Conservation (phyloP, 1,140 invertebrate genomes). For the Zeugodacus cucurbitae region DNA sequence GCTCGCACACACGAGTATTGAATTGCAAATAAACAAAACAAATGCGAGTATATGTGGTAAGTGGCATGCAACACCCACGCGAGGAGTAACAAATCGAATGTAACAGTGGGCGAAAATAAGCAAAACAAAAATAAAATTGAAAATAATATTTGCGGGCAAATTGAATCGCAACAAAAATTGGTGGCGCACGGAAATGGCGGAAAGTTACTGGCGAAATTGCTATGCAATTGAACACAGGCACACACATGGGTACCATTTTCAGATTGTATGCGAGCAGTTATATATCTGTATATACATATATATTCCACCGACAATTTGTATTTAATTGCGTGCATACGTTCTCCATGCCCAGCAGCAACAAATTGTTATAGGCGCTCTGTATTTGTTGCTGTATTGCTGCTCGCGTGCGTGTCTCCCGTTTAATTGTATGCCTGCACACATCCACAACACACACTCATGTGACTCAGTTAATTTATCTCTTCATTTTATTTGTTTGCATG, state of each 20-base stretch:
- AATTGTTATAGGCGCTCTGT: not conserved
- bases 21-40: not conserved
- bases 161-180: not conserved
- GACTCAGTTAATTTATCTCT: not conserved
- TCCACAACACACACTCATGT: not conserved
- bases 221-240: not conserved
- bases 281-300: not conserved
- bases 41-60: too few species aligned
- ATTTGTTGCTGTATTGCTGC: not conserved
- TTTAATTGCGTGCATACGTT: not conserved
- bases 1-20: not conserved
- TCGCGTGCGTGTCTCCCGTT: not conserved
- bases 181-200: not conserved
- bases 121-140: not conserved
- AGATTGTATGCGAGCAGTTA: not conserved
- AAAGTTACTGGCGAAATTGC: conserved; percentile 1
- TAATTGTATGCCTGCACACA: not conserved
- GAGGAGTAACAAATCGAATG: not conserved
- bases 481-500: not conserved
- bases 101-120: not conserved
- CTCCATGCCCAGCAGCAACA: not conserved
- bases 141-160: not conserved
- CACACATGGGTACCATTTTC: too few species aligned
- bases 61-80: not conserved
- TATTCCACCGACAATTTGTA: not conserved